Conservation (phyloP, 2,113 vertebrate genomes). For the Acinonyx jubatus region DNA sequence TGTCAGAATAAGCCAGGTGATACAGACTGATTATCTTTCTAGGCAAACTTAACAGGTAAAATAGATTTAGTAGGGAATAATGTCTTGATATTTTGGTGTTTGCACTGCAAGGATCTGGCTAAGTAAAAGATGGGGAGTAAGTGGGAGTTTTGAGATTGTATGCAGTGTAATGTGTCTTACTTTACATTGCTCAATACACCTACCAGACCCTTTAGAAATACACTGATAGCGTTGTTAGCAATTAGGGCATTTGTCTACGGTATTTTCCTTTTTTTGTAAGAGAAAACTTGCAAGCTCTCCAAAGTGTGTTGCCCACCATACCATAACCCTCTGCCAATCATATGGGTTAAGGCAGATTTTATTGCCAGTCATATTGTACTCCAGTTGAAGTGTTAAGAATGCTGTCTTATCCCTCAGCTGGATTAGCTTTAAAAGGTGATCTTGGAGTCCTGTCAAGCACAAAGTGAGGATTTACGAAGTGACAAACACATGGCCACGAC, state of each 20-base stretch:
- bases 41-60: slow-evolving; percentile 46
- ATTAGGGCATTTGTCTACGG: background rate
- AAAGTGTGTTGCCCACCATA: background rate
- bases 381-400: slow-evolving; percentile 72
- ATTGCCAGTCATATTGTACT: slow-evolving; percentile 67
- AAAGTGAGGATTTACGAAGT: slow-evolving; percentile 78
- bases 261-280: background rate
- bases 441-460: slow-evolving; percentile 78
- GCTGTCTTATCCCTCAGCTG: slow-evolving; percentile 77
- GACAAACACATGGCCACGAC: slow-evolving; percentile 73
- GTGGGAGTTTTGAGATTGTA: background rate
- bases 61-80: background rate
- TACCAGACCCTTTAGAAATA: background rate
- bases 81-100: background rate
- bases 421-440: slow-evolving; percentile 84
- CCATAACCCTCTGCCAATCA: slow-evolving; percentile 71
- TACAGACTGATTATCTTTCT: slow-evolving; percentile 51
- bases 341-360: slow-evolving; percentile 57
- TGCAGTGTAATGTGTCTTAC: background rate
- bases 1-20: background rate
- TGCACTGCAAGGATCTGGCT: background rate
- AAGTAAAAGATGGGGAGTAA: background rate
- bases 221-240: slow-evolving; percentile 4
- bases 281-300: background rate
- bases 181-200: slow-evolving; percentile 33